Conservation (phyloP, 1,140 invertebrate genomes). For the Armadillidium nasatum region DNA sequence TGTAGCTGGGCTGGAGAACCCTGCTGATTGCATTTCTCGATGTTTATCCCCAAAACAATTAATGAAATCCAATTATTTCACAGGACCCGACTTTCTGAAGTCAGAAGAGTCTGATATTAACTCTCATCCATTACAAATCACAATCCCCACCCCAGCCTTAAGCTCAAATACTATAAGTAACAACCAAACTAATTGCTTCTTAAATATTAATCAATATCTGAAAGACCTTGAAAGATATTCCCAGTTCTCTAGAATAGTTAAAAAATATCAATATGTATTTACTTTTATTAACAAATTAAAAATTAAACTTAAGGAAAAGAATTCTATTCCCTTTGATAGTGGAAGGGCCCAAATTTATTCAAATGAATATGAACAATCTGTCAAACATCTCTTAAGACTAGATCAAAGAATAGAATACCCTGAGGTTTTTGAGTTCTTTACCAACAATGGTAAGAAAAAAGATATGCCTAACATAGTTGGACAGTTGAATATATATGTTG, state of each 20-base stretch:
- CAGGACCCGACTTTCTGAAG: not conserved
- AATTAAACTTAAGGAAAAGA: not conserved
- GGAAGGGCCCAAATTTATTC: too few species aligned
- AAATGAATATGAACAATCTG: too few species aligned
- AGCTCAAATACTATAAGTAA: not conserved
- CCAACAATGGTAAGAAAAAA: not conserved
- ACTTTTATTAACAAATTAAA: constrained; percentile 28
- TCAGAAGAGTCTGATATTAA: not conserved
- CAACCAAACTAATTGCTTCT: not conserved
- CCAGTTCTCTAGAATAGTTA: not conserved
- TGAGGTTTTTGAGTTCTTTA: not conserved
- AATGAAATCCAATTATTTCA: not conserved
- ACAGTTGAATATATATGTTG: not conserved
- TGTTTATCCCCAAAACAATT: not conserved
- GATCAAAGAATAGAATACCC: not conserved
- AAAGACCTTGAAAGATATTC: not conserved
- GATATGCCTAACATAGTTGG: constrained; percentile 2
- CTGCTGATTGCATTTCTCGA: not conserved
- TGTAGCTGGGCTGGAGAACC: not conserved
- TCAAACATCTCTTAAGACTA: too few species aligned
- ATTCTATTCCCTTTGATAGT: too few species aligned
- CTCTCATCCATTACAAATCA: not conserved
- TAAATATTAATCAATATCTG: not conserved
- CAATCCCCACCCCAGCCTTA: not conserved
- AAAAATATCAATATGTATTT: not conserved